Evolutionary conservation across 2,888 invertebrate species (phyloP), one percentile per base, ranked within the genome.

Genomic region (Polydrusus cervinus): DNA sequence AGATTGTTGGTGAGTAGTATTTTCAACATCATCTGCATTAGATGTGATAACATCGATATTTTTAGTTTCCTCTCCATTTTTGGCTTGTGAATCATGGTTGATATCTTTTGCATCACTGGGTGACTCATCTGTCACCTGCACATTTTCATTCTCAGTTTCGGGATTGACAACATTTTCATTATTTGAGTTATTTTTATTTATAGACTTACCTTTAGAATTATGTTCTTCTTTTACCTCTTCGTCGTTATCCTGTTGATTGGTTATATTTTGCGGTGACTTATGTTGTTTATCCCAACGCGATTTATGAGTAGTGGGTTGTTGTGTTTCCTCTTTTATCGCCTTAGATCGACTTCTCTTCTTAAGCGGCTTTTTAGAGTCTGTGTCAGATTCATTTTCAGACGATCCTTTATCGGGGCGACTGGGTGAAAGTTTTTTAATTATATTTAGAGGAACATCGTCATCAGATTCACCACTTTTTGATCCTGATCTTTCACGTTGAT

Each of bases 131-230:
- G 85, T 86, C 86, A 85, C 86, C 87, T 87, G 87, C 84, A 84
- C 85, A 87, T 86, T 86, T 83, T 85, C 85, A 86, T 82, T 84
- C 84, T 85, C 82, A 81, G 81, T 84, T 82, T 86, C 83, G 79
- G 80, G 79, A 78, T 84, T 83, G 81, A 80, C 82, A 60, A 60
- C 57, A 80, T 83, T 82, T 80, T 85, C 84, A 80, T 82, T 82
- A 83, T 87, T 84, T 85, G 85, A 83, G 79, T 85, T 86, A 86
- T 82, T 82, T 86, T 85, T 86, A 85, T 83, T 85, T 86, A 86
- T 87, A 85, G 86, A 87, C 87, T 87, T 87, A 87, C 87, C 87
- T 87, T 87, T 87, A 82, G 81, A 83, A 80, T 81, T 81, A 74
- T 83, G 82, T 78, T 81, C 83, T 80, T 85, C 85, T 79, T 80